Evolutionary conservation across 2,888 invertebrate genomes (phyloP).

Genomic region (Leptogaster cylindrica): DNA sequence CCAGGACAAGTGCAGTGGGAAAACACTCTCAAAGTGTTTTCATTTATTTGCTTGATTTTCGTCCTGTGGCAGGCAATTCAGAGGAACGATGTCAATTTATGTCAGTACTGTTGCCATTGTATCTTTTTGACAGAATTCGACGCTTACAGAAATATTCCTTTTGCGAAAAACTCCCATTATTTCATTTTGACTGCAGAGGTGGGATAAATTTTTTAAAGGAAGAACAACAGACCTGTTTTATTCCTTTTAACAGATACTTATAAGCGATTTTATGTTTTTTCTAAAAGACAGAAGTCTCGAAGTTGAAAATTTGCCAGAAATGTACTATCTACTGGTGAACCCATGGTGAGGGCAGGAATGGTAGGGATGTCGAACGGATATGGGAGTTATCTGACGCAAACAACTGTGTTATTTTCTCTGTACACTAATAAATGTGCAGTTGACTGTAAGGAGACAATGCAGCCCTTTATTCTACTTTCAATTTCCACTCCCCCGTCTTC

Average conservation of each 20-base stretch:
- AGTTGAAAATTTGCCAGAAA: neutral
- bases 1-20: neutral
- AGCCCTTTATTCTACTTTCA: neutral
- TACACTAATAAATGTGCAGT: neutral
- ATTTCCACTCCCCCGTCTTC: neutral
- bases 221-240: neutral
- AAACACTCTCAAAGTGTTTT: slow-evolving; percentile 11
- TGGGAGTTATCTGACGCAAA: neutral
- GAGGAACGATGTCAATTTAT: neutral
- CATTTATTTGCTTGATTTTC: slow-evolving; percentile 6
- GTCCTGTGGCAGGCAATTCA: neutral
- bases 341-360: too few species aligned
- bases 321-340: neutral
- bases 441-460: neutral
- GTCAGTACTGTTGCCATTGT: slow-evolving; percentile 5
- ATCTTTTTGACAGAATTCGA: slow-evolving; percentile 2
- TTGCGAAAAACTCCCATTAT: slow-evolving; percentile 2
- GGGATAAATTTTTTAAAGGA: neutral
- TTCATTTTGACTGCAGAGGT: slow-evolving; percentile 4
- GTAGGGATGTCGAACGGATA: too few species aligned
- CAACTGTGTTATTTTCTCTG: neutral
- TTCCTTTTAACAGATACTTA: neutral
- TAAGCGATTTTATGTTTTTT: neutral
- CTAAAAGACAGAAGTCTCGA: neutral
- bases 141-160: neutral